Conservation (phyloP, 2,888 invertebrate species). For the Volucella bombylans region DNA sequence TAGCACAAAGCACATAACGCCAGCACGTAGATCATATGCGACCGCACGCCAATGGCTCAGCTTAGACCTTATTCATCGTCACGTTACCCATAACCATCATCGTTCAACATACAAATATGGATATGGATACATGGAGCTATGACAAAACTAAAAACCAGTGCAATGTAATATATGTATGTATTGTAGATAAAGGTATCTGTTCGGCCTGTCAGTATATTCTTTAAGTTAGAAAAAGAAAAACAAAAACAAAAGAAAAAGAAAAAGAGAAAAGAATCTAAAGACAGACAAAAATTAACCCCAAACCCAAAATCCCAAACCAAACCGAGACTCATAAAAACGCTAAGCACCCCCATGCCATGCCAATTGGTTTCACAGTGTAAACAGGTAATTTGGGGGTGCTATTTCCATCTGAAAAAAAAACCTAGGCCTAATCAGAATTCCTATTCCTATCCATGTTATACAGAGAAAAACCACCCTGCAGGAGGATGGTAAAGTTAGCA, state of each 20-base stretch:
- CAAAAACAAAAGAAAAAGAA: too few relatives aligned
- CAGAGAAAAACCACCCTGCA: too few relatives aligned
- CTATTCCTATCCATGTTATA: background rate
- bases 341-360: background rate
- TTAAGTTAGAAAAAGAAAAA: background rate
- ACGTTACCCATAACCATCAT: conserved; percentile 12
- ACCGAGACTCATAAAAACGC: conserved; percentile 30
- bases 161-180: conserved; percentile 1
- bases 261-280: too few relatives aligned
- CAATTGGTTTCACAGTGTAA: conserved; percentile 48
- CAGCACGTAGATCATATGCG: conserved; percentile 46
- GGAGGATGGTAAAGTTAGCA: too few relatives aligned
- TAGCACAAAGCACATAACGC: conserved; percentile 34
- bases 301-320: too few relatives aligned
- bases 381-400: conserved; percentile 46
- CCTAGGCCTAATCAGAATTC: background rate
- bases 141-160: conserved; percentile 13
- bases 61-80: conserved; percentile 36
- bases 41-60: conserved; percentile 45
- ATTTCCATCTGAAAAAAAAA: conserved; percentile 7
- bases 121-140: conserved; percentile 6
- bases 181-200: background rate
- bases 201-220: background rate
- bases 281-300: conserved; percentile 11
- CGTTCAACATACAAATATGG: too few relatives aligned